These are phyloP conservation scores for Pagrus major DNA, from an alignment of 2,113 vertebrate genomes.

Conservation along the genomic window DNA sequence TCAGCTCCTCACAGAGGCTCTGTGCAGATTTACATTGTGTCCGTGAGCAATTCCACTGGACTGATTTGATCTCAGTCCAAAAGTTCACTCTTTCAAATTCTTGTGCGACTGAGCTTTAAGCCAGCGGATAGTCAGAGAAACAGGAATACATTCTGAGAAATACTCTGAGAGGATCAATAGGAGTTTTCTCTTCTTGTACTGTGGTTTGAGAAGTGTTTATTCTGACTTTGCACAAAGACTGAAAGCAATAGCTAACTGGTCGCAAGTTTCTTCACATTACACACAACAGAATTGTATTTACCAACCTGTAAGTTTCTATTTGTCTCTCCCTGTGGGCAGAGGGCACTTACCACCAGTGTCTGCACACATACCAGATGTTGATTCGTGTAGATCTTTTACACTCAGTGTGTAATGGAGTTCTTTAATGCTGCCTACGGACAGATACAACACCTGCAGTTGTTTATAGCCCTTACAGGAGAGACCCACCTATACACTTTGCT, in stretches of 20 bases:
- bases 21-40: background rate
- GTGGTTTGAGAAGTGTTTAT: background rate
- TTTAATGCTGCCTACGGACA: background rate
- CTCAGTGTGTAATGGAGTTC: constrained; percentile 27
- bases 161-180: background rate
- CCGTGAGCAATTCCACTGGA: background rate
- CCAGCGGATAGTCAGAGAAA: background rate
- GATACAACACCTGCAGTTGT: constrained; percentile 15
- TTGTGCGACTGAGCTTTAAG: constrained; percentile 12
- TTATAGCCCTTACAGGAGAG: background rate
- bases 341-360: constrained; percentile 11
- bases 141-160: background rate
- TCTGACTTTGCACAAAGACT: background rate
- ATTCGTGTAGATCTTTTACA: constrained; percentile 29
- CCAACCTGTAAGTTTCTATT: constrained; percentile 26
- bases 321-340: constrained; percentile 7
- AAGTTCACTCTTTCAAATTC: constrained; percentile 15
- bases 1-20: background rate
- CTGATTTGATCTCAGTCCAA: constrained; percentile 6
- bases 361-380: constrained; percentile 35
- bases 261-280: background rate
- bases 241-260: background rate
- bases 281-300: constrained; percentile 41
- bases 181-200: background rate
- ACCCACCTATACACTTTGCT: background rate